Evolutionary conservation across 1,140 invertebrate species (phyloP), one percentile per base, ranked within the genome.

Genomic region (Musca vetustissima): DNA sequence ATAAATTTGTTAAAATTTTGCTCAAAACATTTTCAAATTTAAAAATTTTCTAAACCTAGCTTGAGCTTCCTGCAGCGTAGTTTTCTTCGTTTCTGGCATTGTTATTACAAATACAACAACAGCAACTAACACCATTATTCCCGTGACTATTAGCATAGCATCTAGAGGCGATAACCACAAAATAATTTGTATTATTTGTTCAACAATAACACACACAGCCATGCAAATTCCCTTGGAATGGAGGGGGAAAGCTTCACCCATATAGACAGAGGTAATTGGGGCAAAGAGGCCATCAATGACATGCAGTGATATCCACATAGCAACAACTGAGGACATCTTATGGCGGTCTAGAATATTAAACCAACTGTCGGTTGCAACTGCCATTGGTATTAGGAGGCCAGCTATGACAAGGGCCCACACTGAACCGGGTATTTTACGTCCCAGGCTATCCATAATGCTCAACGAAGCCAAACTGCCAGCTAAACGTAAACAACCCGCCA

Each of bases 171-270:
- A 9, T 17, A 66, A 1, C 65, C 57, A 15, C 2, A 75, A 72
- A 61, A 79, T 69, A 15, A 79, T 76, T 22, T 79, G 77, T 14
- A 79, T 70, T 32, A 76, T 59, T 36, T 79, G 74, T 57, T 79
- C 74, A 0, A 79, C 8, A 32, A 73, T 76, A 28, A 79, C 69
- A 47, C 77, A 74, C 28, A 79, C 48, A 11, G 55, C 77, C 8
- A 77, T 73, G 2, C 76, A 49, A 43, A 61, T 69, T 13, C 70
- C 70, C 24, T 79, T 79, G 0, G 75, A 69, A 1, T 70, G 67
- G 67, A 79, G 48, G 0, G 75, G 73, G n/a, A 79, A 79, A 7
- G 77, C 77, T 50, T 79, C 77, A 9, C 73, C 71, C 55, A 79
- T 36, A 50, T 76, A 79, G 3, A 49, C 47, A 0, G 77, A 66